These are phyloP conservation scores for Bergia sp. DNA, from an alignment of 92 coral and sea anemone genomes.

Conservation along the genomic window DNA sequence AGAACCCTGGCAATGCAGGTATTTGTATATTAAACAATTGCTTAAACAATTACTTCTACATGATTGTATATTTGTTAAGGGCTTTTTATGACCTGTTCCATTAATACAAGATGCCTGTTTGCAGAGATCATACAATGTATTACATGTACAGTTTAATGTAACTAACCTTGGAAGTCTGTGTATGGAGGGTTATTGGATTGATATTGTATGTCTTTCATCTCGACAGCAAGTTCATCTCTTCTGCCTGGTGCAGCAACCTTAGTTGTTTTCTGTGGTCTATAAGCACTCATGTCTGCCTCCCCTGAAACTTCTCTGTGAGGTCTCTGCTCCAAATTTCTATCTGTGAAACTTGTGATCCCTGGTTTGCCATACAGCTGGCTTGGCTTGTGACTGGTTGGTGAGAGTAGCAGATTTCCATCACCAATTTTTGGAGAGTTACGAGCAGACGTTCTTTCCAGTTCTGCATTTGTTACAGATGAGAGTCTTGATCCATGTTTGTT, in stretches of 20 bases:
- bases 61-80: too few species aligned
- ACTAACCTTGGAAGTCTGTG: constrained; percentile 88
- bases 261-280: constrained; percentile 28
- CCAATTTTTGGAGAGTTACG: constrained; percentile 43
- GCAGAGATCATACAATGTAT: neutral
- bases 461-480: constrained; percentile 21
- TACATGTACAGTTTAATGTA: too few species aligned
- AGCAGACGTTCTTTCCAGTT: constrained; percentile 38
- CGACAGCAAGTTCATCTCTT: constrained; percentile 46
- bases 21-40: too few species aligned
- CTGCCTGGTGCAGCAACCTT: constrained; percentile 28
- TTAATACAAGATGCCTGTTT: neutral
- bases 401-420: neutral
- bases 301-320: constrained; percentile 45
- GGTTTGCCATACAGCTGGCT: constrained; percentile 80
- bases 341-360: constrained; percentile 63
- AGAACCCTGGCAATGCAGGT: too few species aligned
- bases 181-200: constrained; percentile 76
- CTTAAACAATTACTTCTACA: too few species aligned
- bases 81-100: neutral
- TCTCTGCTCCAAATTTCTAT: constrained; percentile 51
- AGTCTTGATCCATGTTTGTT: constrained; percentile 7
- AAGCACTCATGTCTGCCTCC: constrained; percentile 50
- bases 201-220: constrained; percentile 68
- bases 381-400: constrained; percentile 58